Base-by-base conservation (phyloP, 2,888 invertebrate genomes). In the Patella ulyssiponensis region DNA sequence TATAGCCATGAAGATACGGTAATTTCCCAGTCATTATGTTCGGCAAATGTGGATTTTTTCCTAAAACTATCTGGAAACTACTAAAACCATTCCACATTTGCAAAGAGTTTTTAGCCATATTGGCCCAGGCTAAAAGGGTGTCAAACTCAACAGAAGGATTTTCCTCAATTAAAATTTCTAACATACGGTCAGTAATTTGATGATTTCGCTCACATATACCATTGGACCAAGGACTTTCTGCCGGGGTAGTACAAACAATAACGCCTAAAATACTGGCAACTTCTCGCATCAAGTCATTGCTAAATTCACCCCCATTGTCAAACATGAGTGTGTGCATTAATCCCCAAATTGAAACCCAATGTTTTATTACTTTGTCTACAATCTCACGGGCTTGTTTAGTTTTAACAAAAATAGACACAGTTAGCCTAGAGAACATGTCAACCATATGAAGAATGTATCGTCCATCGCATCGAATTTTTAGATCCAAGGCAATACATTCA, bases 221-320 rank as follows among this genome's bases (percentile, higher is more conserved):
- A 64, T 64, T 64, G 9, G 58, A 64, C 58, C 73, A 77, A 69
- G 74, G 72, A n/a, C 74, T 73, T 71, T 44, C 69, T 71, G 79
- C 79, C 44, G 81, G 73, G 54, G 79, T 79, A 17, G 79, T 79
- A 74, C 71, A 79, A 27, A 79, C 58, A 51, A 51, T 33, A 27
- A 80, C 72, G 73, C 77, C 75, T 11, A 79, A 71, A 9, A 79
- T 75, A 33, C 73, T 73, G 17, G 80, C 76, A 14, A 80, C 71
- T 56, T 80, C 78, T n/a, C 74, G 27, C 54, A 74, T 79, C 64
- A 79, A 77, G 33, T 80, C 79, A 27, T 75, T 72, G 70, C 58
- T 72, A 58, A 82, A 79, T n/a, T n/a, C n/a, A n/a, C n/a, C n/a
- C n/a, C n/a, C n/a, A n/a, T n/a, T n/a, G n/a, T n/a, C n/a, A n/a